Conservation (phyloP, 2,113 vertebrate species). For the Furnarius figulus region DNA sequence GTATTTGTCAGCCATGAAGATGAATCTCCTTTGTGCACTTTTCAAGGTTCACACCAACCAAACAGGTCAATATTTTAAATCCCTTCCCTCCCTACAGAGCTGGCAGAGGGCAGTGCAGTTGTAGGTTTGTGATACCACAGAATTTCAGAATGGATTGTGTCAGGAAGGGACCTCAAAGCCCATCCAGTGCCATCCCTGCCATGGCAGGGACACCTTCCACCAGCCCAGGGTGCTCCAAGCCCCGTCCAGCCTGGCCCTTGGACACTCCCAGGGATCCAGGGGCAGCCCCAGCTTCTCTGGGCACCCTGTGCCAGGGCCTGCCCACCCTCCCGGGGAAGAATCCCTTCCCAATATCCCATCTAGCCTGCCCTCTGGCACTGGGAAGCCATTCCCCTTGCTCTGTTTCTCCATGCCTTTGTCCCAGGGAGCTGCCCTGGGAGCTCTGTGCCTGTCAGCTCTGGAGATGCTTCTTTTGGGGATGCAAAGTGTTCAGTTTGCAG, state of each 20-base stretch:
- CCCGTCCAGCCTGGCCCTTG: neutral
- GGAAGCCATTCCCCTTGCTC: neutral
- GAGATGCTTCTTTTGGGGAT: neutral
- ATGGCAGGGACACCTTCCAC: neutral
- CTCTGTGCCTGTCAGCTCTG: neutral
- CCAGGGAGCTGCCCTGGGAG: neutral
- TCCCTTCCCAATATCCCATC: neutral
- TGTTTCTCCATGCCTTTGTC: neutral
- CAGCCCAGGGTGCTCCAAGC: neutral
- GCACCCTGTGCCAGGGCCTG: neutral
- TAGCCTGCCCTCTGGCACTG: neutral
- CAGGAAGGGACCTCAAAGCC: neutral
- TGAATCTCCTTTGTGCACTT: neutral
- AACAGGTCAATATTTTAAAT: neutral
- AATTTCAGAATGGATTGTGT: neutral
- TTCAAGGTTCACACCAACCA: neutral
- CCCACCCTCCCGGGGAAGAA: neutral
- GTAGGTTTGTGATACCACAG: fast-evolving
- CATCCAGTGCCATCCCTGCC: neutral
- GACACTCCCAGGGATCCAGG: neutral
- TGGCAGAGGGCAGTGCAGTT: neutral
- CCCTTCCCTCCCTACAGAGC: neutral
- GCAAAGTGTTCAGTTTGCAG: neutral
- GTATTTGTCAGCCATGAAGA: neutral
- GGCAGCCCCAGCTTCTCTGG: neutral